Base-by-base conservation (phyloP, 2,888 invertebrate genomes). In the Perizoma affinitatum region DNA sequence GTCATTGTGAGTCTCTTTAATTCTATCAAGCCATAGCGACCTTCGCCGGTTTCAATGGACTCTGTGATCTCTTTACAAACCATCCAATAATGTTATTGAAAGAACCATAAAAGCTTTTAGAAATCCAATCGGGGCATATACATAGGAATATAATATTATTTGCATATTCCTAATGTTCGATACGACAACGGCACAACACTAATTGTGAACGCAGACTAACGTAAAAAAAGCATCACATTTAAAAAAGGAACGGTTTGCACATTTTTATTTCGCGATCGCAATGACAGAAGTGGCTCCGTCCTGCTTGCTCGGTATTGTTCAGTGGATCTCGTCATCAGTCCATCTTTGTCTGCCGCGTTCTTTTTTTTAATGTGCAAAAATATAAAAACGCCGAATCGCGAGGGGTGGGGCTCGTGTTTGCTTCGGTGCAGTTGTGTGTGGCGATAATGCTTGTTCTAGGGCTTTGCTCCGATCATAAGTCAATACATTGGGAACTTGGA, bases 181-280 rank as follows among this genome's bases (percentile, higher is more conserved):
- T 66, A 65, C 72, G 86, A 85, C 87, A 83, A 79, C 86, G 87
- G 83, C 88, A 88, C 89, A 90, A 86, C 88, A 89, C 92, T 91
- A 92, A 92, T 92, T 91, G 90, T 87, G 79, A 90, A 90, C 90
- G 90, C 90, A 90, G 90, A 92, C 92, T 88, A 88, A 88, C 86
- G 86, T 83, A 91, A 91, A 90, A 85, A 90, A 89, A 89, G 85
- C 88, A 90, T 88, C 87, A 87, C 90, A 90, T 89, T 86, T 84
- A 88, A 90, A 91, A 90, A 90, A 87, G 84, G 84, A 87, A 83
- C 84, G 79, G 84, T 87, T 84, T 89, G 88, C 89, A 90, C 90
- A 90, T 91, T 92, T 92, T 91, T 91, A 91, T 92, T 90, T 90
- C 80, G 81, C 82, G 72, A 79, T 84, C 82, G 84, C 82, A 84